Base-by-base conservation (phyloP, 2,888 invertebrate species). In the Marronus borbonicus region DNA sequence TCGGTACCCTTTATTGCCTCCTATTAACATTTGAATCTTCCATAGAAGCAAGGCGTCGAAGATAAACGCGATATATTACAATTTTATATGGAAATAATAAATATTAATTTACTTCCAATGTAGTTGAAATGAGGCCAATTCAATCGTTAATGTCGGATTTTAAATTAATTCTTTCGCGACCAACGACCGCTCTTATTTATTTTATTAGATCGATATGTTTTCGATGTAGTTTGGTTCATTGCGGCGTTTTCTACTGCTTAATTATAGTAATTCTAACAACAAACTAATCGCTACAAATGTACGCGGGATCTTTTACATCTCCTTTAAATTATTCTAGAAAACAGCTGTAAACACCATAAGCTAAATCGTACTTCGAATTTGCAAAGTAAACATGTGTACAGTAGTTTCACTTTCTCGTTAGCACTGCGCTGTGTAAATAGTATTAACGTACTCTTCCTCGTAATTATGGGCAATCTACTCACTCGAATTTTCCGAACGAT, bases 401-500 rank as follows among this genome's bases (percentile, higher is more conserved):
- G 12, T 24, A 28, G 31, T 31, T 62, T 62, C 62, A 28, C 12
- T 62, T 62, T 62, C 31, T 62, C 62, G 14, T 62, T 62, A 10
- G 24, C 20, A 24, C 10, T 8, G 7, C 20, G n/a, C 0, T 8
- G 8, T n/a, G 20, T 8, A 70, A 17, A 58, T 52, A 39, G n/a
- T 36, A 70, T 44, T 44, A 44, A 44, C 12, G 8, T 44, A 12
- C 44, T 44, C 2, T 44, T 12, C 44, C 12, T 44, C 44, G 24
- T 52, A 44, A 60, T 58, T 39, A 44, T 52, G 17, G 28, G 14
- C 62, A 74, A 72, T 62, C 31, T 44, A 74, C 76, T 80, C 78
- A 81, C 81, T 66, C 64, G 69, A 50, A 79, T 77, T 76, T 79
- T 74, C 64, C 79, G 76, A 17, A 87, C 86, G 58, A 88, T 82